phyloP scores from a whole-genome alignment of 2,113 vertebrate genomes.

The Calyptommatus sinebrachiatus region DNA sequence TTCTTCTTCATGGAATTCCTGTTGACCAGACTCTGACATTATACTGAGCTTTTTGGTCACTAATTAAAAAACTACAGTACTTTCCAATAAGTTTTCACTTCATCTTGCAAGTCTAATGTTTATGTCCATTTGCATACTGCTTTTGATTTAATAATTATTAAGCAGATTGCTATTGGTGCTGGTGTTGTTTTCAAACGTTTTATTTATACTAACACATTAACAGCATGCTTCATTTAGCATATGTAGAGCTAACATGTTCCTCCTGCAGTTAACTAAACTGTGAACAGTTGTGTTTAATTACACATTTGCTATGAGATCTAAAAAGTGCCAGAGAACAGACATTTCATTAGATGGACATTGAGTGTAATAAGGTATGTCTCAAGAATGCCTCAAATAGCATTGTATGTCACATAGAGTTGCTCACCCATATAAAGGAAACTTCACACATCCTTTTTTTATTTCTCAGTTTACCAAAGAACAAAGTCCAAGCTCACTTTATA shows the following conservation, averaged over 20 bases:
- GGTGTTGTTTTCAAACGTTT: background rate
- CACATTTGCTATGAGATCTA: background rate
- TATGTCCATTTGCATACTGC: constrained; percentile 11
- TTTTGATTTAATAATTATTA: constrained; percentile 24
- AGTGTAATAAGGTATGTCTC: background rate
- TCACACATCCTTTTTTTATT: background rate
- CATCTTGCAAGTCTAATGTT: background rate
- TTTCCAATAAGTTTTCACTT: background rate
- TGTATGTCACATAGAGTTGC: background rate
- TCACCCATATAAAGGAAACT: background rate
- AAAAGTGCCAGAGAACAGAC: background rate
- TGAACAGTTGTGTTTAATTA: constrained; percentile 15
- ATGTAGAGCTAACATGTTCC: constrained; percentile 16
- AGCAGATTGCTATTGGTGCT: constrained; percentile 31
- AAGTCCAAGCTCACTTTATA: background rate
- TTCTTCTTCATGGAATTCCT: background rate
- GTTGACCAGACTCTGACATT: background rate
- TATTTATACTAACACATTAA: constrained; percentile 38
- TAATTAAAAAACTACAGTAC: background rate
- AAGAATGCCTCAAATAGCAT: background rate
- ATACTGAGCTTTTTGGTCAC: background rate
- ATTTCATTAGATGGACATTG: background rate
- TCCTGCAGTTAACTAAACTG: background rate
- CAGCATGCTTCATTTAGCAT: constrained; percentile 39
- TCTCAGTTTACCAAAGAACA: background rate